These are phyloP conservation scores for Tiliacea citrago DNA, from an alignment of 2,888 invertebrate genomes.

Conservation along the genomic window DNA sequence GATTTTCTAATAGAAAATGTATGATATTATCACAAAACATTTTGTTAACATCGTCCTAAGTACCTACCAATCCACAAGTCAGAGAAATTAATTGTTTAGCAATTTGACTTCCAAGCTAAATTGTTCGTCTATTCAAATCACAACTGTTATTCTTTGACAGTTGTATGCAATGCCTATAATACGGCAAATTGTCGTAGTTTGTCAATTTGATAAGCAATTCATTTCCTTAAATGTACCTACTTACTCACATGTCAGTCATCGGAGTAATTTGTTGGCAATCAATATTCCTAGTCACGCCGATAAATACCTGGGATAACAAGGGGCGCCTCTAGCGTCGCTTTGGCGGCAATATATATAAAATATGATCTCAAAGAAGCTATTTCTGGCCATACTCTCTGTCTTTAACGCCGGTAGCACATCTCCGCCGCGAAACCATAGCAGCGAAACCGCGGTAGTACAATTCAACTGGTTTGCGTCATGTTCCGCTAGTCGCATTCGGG, in stretches of 20 bases:
- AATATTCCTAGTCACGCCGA: constrained; percentile 14
- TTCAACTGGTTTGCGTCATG: too few relatives aligned
- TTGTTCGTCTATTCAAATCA: not conserved
- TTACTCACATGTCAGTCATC: constrained; percentile 27
- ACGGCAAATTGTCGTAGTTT: not conserved
- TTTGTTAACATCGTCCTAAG: not conserved
- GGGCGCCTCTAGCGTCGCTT: constrained; percentile 30
- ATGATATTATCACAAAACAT: constrained; percentile 16
- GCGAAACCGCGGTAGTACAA: too few relatives aligned
- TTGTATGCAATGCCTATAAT: not conserved
- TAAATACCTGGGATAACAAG: constrained; percentile 23
- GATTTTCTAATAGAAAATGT: constrained; percentile 4
- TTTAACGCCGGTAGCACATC: too few relatives aligned
- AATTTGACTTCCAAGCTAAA: not conserved
- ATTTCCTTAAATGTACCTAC: not conserved
- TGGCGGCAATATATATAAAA: not conserved
- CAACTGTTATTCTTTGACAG: not conserved
- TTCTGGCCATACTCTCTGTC: not conserved
- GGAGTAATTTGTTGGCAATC: constrained; percentile 40
- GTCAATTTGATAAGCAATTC: not conserved
- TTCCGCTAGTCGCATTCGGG: too few relatives aligned
- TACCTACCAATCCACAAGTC: not conserved
- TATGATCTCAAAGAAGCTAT: constrained; percentile 7
- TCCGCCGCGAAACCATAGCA: too few relatives aligned
- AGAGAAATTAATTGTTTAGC: not conserved